These are phyloP conservation scores for Pecten maximus DNA, from an alignment of 2,888 invertebrate species.

Conservation along the genomic window DNA sequence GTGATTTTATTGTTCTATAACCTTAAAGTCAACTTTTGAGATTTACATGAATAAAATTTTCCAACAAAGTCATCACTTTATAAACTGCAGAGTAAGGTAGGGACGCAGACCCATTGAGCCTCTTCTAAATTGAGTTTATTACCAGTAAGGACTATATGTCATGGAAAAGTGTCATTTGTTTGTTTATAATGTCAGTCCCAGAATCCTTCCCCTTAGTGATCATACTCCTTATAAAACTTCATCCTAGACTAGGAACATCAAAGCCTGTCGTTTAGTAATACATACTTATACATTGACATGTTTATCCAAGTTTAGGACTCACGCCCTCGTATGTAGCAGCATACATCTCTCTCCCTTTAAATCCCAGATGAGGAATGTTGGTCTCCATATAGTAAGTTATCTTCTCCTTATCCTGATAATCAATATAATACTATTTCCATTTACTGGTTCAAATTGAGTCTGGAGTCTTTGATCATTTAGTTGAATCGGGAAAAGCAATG, in stretches of 20 bases:
- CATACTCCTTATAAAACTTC: too few relatives aligned
- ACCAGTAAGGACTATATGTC: too few relatives aligned
- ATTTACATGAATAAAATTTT: too few relatives aligned
- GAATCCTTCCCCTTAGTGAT: too few relatives aligned
- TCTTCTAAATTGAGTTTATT: too few relatives aligned
- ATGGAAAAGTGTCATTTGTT: too few relatives aligned
- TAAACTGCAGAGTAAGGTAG: too few relatives aligned
- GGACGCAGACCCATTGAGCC: too few relatives aligned
- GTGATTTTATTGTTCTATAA: too few relatives aligned
- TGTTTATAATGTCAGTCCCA: too few relatives aligned
- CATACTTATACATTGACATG: background rate
- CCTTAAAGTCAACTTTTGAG: too few relatives aligned
- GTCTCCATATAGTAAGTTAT: background rate
- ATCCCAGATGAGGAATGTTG: background rate
- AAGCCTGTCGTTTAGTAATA: background rate
- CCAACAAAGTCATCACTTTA: too few relatives aligned
- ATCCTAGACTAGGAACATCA: background rate
- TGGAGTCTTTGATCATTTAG: slow-evolving; percentile 15
- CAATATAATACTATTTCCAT: slow-evolving; percentile 14
- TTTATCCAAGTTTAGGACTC: background rate
- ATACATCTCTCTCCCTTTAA: background rate
- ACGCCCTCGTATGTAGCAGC: background rate
- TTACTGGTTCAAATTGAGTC: slow-evolving; percentile 33
- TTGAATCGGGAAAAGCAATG: background rate
- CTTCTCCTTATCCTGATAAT: background rate